Evolutionary conservation across 2,113 vertebrate genomes (phyloP).

Genomic region (Cyanoramphus novaezelandiae): DNA sequence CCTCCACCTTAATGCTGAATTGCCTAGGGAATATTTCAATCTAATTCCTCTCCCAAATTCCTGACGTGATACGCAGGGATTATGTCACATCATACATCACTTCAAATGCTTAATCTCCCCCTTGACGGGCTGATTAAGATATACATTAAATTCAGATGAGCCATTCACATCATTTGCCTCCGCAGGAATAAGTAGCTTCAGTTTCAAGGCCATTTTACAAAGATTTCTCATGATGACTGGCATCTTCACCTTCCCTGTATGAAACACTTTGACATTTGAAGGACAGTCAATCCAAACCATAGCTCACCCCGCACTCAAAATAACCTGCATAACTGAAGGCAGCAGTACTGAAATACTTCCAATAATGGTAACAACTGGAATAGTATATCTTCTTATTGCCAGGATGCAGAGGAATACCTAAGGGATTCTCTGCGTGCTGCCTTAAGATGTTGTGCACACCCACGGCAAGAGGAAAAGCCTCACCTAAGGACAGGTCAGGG

Average conservation of each 20-base stretch:
- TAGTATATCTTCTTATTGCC: not conserved
- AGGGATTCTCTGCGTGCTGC: not conserved
- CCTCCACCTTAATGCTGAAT: not conserved
- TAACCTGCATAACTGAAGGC: not conserved
- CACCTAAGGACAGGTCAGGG: not conserved
- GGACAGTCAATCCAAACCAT: not conserved
- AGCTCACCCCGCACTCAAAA: not conserved
- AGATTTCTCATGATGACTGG: not conserved
- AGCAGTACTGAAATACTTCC: not conserved
- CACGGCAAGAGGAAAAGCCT: not conserved
- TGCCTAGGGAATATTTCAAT: not conserved
- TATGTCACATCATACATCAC: not conserved
- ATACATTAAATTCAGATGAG: not conserved
- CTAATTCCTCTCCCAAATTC: not conserved
- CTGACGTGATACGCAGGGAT: not conserved
- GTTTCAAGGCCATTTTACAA: not conserved
- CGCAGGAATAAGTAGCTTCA: not conserved
- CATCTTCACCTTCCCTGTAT: not conserved
- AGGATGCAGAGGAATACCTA: not conserved
- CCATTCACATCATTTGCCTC: not conserved
- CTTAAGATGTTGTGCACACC: accelerated
- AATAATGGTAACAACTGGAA: not conserved
- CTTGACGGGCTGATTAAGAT: not conserved
- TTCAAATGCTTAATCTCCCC: not conserved
- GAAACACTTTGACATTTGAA: not conserved